phyloP scores from a whole-genome alignment of 2,888 invertebrate genomes.

The Parascotia fuliginaria region DNA sequence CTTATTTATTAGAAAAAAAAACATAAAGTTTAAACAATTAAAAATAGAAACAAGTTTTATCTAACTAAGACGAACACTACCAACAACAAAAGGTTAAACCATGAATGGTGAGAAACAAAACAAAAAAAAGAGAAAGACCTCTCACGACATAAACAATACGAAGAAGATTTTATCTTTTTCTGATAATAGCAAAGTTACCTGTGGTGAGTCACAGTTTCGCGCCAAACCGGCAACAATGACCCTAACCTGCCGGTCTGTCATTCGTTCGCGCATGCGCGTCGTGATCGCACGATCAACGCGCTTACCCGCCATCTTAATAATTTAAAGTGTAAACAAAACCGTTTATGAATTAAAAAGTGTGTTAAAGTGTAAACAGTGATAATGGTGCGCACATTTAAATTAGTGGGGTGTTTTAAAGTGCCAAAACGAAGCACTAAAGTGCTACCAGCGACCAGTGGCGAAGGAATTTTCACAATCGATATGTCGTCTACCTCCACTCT shows the following conservation, averaged over 20 bases:
- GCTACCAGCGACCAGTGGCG: constrained; percentile 62
- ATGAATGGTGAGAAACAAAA: constrained; percentile 19
- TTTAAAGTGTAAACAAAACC: constrained; percentile 32
- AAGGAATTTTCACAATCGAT: constrained; percentile 73
- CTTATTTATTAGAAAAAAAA: too few species aligned
- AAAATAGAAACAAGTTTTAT: too few species aligned
- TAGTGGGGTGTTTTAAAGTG: constrained; percentile 71
- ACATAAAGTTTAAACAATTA: too few species aligned
- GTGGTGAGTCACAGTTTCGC: constrained; percentile 56
- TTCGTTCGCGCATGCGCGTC: constrained; percentile 63
- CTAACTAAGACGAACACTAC: too few species aligned
- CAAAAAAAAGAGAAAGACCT: constrained; percentile 1
- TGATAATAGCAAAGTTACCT: constrained; percentile 52
- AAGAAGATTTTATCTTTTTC: constrained; percentile 28
- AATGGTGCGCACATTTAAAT: constrained; percentile 75
- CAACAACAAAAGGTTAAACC: not conserved
- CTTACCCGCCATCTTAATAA: constrained; percentile 41
- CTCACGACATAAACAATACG: constrained; percentile 19
- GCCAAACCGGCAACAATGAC: constrained; percentile 64
- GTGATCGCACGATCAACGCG: constrained; percentile 64
- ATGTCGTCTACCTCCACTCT: constrained; percentile 74
- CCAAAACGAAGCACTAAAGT: constrained; percentile 69
- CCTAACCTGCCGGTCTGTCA: constrained; percentile 76
- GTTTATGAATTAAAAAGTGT: constrained; percentile 45
- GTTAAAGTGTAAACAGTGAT: constrained; percentile 26